Evolutionary conservation across 2,797 vertebrate species (phyloP).

Genomic region (Eutrigla gurnardus): DNA sequence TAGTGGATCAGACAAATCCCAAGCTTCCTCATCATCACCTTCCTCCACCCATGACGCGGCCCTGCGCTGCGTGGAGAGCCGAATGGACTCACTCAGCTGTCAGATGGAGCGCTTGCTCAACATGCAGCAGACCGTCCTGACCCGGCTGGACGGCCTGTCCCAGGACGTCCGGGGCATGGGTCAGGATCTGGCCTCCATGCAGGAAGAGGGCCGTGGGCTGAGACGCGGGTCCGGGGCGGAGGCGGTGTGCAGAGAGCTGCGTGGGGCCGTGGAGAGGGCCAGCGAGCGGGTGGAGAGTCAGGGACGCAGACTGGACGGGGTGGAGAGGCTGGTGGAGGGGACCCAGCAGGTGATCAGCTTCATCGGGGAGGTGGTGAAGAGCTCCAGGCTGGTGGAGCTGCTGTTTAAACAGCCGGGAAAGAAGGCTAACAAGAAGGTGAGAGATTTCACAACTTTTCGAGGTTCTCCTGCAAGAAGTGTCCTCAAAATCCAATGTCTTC

Average conservation of each 20-base stretch:
- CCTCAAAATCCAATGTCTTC: background rate
- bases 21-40: slow-evolving; percentile 43
- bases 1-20: slow-evolving; percentile 66
- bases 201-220: slow-evolving; percentile 34
- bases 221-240: slow-evolving; percentile 66
- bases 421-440: slow-evolving; percentile 78
- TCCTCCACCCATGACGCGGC: slow-evolving; percentile 44
- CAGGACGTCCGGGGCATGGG: slow-evolving; percentile 83
- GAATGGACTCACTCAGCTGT: slow-evolving; percentile 83
- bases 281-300: slow-evolving; percentile 80
- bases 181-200: slow-evolving; percentile 76
- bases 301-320: slow-evolving; percentile 84
- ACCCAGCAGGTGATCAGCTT: slow-evolving; percentile 87
- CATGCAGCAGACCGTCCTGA: slow-evolving; percentile 85
- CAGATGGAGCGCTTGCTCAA: slow-evolving; percentile 87
- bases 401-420: slow-evolving; percentile 67
- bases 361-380: slow-evolving; percentile 85
- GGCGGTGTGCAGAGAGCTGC: slow-evolving; percentile 78
- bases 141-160: slow-evolving; percentile 84
- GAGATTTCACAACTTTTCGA: background rate
- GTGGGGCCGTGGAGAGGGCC: slow-evolving; percentile 76
- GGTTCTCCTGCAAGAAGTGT: background rate
- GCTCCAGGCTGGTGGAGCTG: slow-evolving; percentile 80
- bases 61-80: slow-evolving; percentile 76
- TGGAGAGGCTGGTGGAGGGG: slow-evolving; percentile 85